These are phyloP conservation scores for Ia io DNA, from an alignment of 2,113 vertebrate species.

Conservation along the genomic window DNA sequence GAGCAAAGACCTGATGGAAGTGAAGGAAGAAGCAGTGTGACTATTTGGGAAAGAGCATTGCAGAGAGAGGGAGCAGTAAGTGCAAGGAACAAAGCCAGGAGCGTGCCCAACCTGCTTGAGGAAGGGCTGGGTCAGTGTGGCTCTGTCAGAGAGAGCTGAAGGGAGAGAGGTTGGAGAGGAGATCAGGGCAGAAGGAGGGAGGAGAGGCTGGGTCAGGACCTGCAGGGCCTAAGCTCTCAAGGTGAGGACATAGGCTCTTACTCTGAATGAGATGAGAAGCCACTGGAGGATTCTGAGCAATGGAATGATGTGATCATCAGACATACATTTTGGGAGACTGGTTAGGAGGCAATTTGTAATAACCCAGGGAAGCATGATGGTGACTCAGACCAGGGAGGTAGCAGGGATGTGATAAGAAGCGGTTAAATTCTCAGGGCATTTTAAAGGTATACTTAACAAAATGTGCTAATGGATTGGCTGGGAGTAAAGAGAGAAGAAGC, in stretches of 20 bases:
- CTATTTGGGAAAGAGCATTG: neutral
- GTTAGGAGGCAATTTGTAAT: neutral
- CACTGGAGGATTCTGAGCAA: neutral
- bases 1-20: neutral
- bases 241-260: neutral
- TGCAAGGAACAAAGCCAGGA: neutral
- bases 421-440: neutral
- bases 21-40: neutral
- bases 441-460: neutral
- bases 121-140: neutral
- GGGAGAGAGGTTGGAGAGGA: too few relatives aligned
- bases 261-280: neutral
- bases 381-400: neutral
- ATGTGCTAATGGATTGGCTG: neutral
- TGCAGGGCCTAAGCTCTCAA: neutral
- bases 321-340: accelerated
- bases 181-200: too few relatives aligned
- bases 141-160: neutral
- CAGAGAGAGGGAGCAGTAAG: neutral
- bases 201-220: too few relatives aligned
- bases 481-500: neutral
- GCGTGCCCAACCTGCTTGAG: accelerated
- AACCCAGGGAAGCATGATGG: neutral
- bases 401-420: neutral
- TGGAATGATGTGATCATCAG: too few relatives aligned